phyloP scores from a whole-genome alignment of 2,797 vertebrate species.

The Macrochelys suwanniensis region DNA sequence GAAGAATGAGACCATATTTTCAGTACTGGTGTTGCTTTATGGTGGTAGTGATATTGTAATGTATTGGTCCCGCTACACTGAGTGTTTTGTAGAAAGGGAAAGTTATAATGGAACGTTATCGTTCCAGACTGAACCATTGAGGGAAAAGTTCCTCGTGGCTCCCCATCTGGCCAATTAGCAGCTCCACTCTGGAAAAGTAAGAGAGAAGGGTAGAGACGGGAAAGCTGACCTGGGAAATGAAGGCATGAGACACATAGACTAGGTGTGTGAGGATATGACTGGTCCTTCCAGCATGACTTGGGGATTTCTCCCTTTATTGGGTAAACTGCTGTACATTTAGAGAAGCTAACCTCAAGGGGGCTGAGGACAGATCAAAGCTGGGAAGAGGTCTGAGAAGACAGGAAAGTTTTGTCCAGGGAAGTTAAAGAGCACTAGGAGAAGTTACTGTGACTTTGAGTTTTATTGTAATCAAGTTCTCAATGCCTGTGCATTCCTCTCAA shows the following conservation, averaged over 20 bases:
- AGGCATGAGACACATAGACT: neutral
- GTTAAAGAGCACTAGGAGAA: neutral
- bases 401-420: neutral
- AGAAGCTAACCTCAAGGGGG: neutral
- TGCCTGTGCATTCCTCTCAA: neutral
- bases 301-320: neutral
- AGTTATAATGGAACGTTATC: neutral
- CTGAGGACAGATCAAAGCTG: neutral
- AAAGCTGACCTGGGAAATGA: neutral
- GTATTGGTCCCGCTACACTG: fast-evolving
- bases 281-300: neutral
- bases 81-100: neutral
- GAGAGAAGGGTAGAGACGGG: neutral
- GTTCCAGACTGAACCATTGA: neutral
- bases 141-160: fast-evolving
- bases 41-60: neutral
- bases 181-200: neutral
- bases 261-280: neutral
- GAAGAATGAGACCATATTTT: neutral
- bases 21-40: neutral
- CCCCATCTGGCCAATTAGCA: neutral
- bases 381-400: neutral
- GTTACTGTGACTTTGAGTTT: neutral
- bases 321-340: neutral
- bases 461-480: neutral